Evolutionary conservation across 1,140 invertebrate genomes (phyloP).

Genomic region (Coboldia fuscipes): DNA sequence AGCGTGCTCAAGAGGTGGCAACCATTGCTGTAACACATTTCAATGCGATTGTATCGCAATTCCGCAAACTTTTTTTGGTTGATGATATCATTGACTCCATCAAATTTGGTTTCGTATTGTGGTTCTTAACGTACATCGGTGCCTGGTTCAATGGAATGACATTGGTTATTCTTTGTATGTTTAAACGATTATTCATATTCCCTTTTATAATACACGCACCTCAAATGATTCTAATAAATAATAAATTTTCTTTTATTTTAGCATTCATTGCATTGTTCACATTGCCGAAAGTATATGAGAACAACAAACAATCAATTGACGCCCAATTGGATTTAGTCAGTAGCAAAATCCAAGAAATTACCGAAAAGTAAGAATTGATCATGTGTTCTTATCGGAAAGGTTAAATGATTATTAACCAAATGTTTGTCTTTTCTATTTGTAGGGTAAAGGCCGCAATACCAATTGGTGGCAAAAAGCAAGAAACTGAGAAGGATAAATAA

Average conservation of each 20-base stretch:
- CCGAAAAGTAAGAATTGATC: constrained; percentile 48
- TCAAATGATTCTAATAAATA: not conserved
- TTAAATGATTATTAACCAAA: not conserved
- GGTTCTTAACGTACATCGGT: constrained; percentile 89
- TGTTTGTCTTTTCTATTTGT: constrained; percentile 18
- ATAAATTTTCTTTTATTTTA: constrained; percentile 19
- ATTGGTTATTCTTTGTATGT: constrained; percentile 75
- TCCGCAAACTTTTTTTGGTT: constrained; percentile 83
- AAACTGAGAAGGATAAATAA: constrained; percentile 66
- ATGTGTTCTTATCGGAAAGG: constrained; percentile 2
- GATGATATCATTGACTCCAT: constrained; percentile 91
- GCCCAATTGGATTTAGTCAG: constrained; percentile 72
- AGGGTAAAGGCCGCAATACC: constrained; percentile 80
- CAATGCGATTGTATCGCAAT: constrained; percentile 54
- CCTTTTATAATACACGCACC: not conserved
- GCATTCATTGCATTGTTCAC: constrained; percentile 84
- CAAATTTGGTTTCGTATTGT: constrained; percentile 81
- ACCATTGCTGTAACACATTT: constrained; percentile 64
- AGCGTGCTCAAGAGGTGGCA: constrained; percentile 70
- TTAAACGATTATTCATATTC: too few species aligned
- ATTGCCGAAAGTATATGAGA: constrained; percentile 92
- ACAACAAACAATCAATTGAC: constrained; percentile 93
- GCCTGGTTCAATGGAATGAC: constrained; percentile 97
- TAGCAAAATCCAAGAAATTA: constrained; percentile 73
- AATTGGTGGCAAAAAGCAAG: constrained; percentile 66